phyloP scores from a whole-genome alignment of 2,113 vertebrate genomes.

The Heliornis fulica region DNA sequence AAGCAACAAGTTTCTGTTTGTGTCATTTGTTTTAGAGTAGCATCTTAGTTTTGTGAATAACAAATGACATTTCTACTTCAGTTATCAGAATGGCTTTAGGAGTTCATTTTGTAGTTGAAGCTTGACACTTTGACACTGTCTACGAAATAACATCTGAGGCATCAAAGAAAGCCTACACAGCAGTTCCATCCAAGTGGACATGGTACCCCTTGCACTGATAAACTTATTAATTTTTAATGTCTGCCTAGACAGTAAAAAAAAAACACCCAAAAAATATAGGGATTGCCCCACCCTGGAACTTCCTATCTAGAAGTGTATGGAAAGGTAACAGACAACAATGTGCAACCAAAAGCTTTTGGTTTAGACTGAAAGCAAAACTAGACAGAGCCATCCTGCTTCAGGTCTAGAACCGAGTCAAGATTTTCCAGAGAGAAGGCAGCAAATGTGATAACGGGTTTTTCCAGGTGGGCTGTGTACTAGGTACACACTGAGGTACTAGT shows the following conservation, averaged over 20 bases:
- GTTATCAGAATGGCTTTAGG: neutral
- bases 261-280: too few relatives aligned
- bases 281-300: neutral
- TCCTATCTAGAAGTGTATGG: neutral
- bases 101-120: neutral
- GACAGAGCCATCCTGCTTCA: neutral
- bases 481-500: too few relatives aligned
- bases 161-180: neutral
- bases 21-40: neutral
- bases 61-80: neutral
- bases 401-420: neutral
- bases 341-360: neutral
- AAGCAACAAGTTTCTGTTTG: neutral
- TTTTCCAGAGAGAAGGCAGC: neutral
- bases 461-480: neutral
- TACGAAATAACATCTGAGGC: neutral
- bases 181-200: neutral
- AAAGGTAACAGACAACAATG: neutral
- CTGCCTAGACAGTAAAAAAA: neutral
- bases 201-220: fast-evolving
- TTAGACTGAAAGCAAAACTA: neutral
- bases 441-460: neutral
- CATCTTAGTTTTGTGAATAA: neutral
- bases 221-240: neutral
- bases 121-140: neutral